Percentiles rank a stretch among this genome's conserved stretches.
Conservation (phyloP, 2,797 vertebrate species). For the Diglossa cyanea region DNA sequence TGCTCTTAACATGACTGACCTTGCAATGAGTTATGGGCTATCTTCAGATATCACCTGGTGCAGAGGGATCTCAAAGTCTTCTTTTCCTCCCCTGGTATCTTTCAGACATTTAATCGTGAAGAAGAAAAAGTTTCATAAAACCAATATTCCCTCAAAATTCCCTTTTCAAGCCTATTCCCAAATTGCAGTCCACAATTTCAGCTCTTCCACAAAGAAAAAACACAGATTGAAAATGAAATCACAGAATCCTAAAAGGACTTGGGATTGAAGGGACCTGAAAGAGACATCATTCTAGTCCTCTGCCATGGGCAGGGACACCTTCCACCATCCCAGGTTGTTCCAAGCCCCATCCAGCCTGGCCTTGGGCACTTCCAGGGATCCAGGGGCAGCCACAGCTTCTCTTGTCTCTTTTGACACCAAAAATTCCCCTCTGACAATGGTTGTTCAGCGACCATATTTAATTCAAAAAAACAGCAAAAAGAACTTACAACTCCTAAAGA, state of each 20-base stretch:
- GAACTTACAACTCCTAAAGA: neutral
- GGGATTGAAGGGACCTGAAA: neutral
- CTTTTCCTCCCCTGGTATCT: neutral
- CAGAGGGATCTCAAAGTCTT: neutral
- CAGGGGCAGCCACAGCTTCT: neutral
- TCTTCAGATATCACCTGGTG: neutral
- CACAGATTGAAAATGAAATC: neutral
- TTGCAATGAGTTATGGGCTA: rapidly evolving
- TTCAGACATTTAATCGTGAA: neutral
- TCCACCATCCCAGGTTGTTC: rapidly evolving
- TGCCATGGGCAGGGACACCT: rapidly evolving
- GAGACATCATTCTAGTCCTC: rapidly evolving
- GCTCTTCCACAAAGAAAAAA: neutral
- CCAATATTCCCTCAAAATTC: neutral
- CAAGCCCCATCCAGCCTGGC: rapidly evolving
- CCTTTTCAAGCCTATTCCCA: neutral
- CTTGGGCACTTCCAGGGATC: neutral
- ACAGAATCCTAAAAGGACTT: neutral
- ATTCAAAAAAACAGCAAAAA: neutral
- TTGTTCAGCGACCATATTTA: neutral
- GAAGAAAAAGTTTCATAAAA: neutral
- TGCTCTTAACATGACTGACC: neutral
- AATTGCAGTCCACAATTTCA: neutral
- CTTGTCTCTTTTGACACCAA: neutral
- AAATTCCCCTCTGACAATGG: neutral